A percentile compares a stretch with the other conserved stretches of the same genome.
Evolutionary conservation across 2,113 vertebrate species (phyloP).

Genomic region (Boleophthalmus pectinirostris): DNA sequence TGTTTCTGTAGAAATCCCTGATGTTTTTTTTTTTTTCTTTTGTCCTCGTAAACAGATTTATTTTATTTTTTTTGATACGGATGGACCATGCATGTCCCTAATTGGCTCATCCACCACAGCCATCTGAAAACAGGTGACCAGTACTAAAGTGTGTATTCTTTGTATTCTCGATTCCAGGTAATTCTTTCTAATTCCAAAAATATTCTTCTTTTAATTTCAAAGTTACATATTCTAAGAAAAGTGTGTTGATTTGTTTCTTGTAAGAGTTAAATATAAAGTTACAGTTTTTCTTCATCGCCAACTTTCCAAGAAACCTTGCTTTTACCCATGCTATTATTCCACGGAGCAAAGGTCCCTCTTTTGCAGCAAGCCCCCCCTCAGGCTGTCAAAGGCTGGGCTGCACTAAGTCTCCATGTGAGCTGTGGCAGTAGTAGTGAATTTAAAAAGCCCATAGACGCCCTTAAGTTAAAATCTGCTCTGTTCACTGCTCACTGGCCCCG

Average conservation of each 20-base stretch:
- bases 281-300: background rate
- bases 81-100: no score
- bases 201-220: background rate
- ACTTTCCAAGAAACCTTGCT: background rate
- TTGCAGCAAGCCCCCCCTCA: background rate
- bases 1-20: no score
- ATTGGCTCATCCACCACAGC: no score
- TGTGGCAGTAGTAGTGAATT: background rate
- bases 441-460: background rate
- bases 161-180: no score
- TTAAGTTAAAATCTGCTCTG: background rate
- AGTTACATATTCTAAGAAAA: background rate
- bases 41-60: no score
- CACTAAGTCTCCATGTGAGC: background rate
- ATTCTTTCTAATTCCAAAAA: background rate
- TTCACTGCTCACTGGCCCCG: background rate
- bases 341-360: background rate
- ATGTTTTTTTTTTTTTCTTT: no score
- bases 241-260: background rate
- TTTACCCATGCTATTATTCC: background rate
- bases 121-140: no score
- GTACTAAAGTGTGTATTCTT: no score
- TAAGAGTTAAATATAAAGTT: background rate
- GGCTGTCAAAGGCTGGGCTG: background rate
- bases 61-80: no score